These are phyloP conservation scores for Tolypeutes matacus DNA, from an alignment of 2,797 vertebrate genomes.

Conservation along the genomic window DNA sequence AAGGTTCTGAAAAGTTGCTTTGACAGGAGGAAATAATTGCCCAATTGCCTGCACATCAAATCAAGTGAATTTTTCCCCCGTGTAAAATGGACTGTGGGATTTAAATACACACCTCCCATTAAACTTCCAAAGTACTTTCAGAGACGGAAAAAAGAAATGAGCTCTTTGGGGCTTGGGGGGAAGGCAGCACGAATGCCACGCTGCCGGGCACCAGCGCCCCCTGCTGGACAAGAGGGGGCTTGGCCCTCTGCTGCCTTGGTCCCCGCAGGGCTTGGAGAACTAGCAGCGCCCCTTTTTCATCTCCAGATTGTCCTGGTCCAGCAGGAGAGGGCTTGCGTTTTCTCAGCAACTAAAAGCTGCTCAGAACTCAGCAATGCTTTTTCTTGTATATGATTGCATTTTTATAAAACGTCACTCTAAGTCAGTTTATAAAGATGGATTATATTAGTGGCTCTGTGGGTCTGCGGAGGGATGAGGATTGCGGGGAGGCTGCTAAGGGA, in stretches of 20 bases:
- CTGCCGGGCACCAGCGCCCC: background rate
- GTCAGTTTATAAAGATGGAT: too few species aligned
- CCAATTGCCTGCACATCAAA: background rate
- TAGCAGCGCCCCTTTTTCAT: background rate
- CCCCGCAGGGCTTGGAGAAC: too few species aligned
- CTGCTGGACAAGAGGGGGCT: background rate
- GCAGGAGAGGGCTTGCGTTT: rapidly evolving
- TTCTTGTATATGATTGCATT: too few species aligned
- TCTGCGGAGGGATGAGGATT: too few species aligned
- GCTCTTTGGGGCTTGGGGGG: background rate
- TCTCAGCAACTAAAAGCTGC: rapidly evolving
- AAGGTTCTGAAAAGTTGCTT: background rate
- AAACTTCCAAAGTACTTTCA: constrained; percentile 28
- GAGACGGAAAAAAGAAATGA: background rate
- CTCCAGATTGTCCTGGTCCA: background rate
- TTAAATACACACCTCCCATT: background rate
- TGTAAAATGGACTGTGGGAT: background rate
- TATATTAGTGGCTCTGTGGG: too few species aligned
- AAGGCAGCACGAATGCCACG: rapidly evolving
- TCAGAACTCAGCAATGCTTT: background rate
- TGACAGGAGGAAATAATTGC: background rate
- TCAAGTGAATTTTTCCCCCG: background rate
- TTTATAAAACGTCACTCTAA: too few species aligned
- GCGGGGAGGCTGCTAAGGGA: too few species aligned
- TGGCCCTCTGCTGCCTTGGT: too few species aligned